Base-by-base conservation (phyloP, 2,113 vertebrate genomes). In the Macquaria ambigua region DNA sequence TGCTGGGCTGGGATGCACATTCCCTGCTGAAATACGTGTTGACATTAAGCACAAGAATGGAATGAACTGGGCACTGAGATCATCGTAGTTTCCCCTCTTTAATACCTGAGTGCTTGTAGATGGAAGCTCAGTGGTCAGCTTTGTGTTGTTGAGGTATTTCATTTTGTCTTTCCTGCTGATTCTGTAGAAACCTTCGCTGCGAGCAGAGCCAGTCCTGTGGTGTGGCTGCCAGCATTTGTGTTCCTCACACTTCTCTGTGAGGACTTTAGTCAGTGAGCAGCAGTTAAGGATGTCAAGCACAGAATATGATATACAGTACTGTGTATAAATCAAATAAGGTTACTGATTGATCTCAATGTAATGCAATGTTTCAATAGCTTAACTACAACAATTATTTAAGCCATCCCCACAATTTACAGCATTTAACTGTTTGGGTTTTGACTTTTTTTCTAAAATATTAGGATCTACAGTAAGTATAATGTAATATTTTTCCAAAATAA, bases 141-240 rank as follows among this genome's bases (percentile, higher is more conserved):
- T 96, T 81, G 94, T 95, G 56, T 95, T 95, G 85, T 96, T 96
- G 93, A 98, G 96, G 96, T 99, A 98, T 94, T 95, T 97, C 23
- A 97, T 91, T 95, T 99, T 99, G 87, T 99, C 98, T 84, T 96
- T 97, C 93, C 96, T 96, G 92, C 98, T 98, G 39, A 99, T 99
- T 95, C 96, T 97, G 92, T 99, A 99, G 91, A 97, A 99, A 67
- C 98, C 98, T 94, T 99, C 98, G 0, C 95, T 98, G 70, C 98
- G 97, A 1, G 98, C 98, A 0, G 96, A 99, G 83, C 98, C 98
- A 0, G 97, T 99, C 81, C 96, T 87, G 3, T 99, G 98, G 77
- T 95, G 95, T 0, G 95, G 95, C 92, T 95, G 94, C 70, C 97
- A 97, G 0, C 95, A 95, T 0, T 93, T 94, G 56, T 93, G 93